Percentiles rank a stretch among this genome's conserved stretches.
These are phyloP conservation scores for Chaetogeoica ovagalla DNA, from an alignment of 2,888 invertebrate genomes.

Conservation along the genomic window DNA sequence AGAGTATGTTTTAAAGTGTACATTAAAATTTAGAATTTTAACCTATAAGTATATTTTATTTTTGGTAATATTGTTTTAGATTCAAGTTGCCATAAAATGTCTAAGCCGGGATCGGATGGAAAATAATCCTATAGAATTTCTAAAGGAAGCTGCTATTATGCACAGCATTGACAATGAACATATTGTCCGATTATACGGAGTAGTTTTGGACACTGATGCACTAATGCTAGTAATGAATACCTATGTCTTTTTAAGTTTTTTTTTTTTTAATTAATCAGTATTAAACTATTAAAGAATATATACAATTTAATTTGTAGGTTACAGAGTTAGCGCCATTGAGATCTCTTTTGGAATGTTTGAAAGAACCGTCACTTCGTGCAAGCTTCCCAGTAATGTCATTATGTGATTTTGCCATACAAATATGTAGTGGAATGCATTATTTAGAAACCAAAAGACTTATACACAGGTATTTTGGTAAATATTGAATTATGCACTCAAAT, in stretches of 20 bases:
- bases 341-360: slow-evolving; percentile 92
- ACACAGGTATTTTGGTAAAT: slow-evolving; percentile 68
- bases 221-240: slow-evolving; percentile 62
- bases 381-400: slow-evolving; percentile 90
- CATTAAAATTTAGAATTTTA: not conserved
- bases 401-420: slow-evolving; percentile 94
- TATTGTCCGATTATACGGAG: slow-evolving; percentile 95
- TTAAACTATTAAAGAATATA: not conserved
- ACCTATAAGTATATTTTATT: not conserved
- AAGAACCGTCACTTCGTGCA: slow-evolving; percentile 85
- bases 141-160: slow-evolving; percentile 98
- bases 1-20: slow-evolving; percentile 66
- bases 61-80: slow-evolving; percentile 62
- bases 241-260: not conserved
- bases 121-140: slow-evolving; percentile 92
- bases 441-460: slow-evolving; percentile 94
- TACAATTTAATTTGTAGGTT: slow-evolving; percentile 64
- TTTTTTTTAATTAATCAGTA: not conserved
- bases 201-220: slow-evolving; percentile 88
- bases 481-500: not conserved
- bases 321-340: slow-evolving; percentile 95
- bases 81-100: slow-evolving; percentile 96
- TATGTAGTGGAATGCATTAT: slow-evolving; percentile 97
- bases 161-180: slow-evolving; percentile 96
- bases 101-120: slow-evolving; percentile 92